Base-by-base conservation (phyloP, 2,113 vertebrate species). In the Channa maculata region DNA sequence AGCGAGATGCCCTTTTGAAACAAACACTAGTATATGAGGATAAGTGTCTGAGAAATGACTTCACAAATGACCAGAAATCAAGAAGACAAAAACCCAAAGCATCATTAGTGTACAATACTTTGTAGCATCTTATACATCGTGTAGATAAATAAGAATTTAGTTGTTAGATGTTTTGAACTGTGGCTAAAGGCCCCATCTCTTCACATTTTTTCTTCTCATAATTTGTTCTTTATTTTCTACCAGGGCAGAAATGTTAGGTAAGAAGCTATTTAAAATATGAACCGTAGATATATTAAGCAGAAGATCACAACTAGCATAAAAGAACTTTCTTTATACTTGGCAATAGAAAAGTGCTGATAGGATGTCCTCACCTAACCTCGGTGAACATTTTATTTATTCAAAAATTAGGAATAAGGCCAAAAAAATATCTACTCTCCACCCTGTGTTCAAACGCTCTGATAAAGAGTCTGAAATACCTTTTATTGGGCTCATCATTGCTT, bases 1-100 rank as follows among this genome's bases (percentile, higher is more conserved):
- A 75, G 66, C 45, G 39, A 55, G 13, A 53, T 59, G 36, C 45
- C 45, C 67, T 55, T 72, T 70, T 73, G n/a, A 73, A 64, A 45
- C 13, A 61, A 68, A 71, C 45, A 8, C 44, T 11, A 3, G 11
- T 8, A 67, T 64, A 24, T 24, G 24, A 1, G 45, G 6, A 51
- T 39, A 5, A 60, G 50, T 48, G 5, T 5, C 39, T 44, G 3
- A 60, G 37, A 15, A 54, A 45, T 36, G 7, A 2, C 48, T 14
- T 34, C 6, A 13, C 4, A 34, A 5, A 41, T 74, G 65, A n/a
- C 14, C n/a, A 52, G n/a, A 34, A 46, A 15, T 54, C 0, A 0
- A 46, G 9, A 52, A 36, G 8, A 51, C n/a, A 71, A 45, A 63
- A 49, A 57, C 14, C 3, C 14, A 48, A 5, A 54, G 14, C 51